Conservation (phyloP, 2,888 invertebrate genomes). For the Calliscelio sp. region DNA sequence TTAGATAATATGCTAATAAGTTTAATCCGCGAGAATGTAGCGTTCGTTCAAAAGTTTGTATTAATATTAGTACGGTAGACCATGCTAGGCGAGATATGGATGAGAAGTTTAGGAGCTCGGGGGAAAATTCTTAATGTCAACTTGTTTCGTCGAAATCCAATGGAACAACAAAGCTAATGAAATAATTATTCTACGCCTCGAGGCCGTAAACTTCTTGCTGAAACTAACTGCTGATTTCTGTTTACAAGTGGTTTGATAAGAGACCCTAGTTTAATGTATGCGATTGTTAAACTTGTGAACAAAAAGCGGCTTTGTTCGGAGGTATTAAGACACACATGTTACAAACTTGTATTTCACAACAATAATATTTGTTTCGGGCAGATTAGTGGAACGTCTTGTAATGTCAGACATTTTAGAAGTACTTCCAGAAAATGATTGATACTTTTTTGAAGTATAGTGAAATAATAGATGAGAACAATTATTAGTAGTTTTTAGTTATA, state of each 20-base stretch:
- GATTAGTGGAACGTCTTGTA: not conserved
- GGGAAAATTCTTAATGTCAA: constrained; percentile 66
- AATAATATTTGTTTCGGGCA: constrained; percentile 1
- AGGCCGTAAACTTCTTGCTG: constrained; percentile 49
- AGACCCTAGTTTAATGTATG: constrained; percentile 34
- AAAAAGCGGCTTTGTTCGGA: constrained; percentile 15
- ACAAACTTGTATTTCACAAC: not conserved
- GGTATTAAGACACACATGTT: not conserved
- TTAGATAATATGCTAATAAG: constrained; percentile 30
- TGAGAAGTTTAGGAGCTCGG: constrained; percentile 42
- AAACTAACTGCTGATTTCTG: constrained; percentile 52
- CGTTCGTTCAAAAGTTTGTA: constrained; percentile 46
- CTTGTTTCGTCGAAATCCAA: constrained; percentile 58
- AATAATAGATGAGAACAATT: too few species aligned
- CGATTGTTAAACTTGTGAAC: constrained; percentile 28
- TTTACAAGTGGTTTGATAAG: constrained; percentile 49
- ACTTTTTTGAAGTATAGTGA: too few species aligned
- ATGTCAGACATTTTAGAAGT: too few species aligned
- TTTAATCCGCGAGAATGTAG: constrained; percentile 31
- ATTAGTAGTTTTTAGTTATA: too few species aligned
- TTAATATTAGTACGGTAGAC: constrained; percentile 45
- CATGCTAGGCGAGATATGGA: constrained; percentile 22
- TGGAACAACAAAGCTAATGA: constrained; percentile 65
- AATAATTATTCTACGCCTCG: constrained; percentile 61
- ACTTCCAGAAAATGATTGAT: too few species aligned